A percentile compares a stretch with the other conserved stretches of the same genome.
Evolutionary conservation across 2,113 vertebrate species (phyloP).

Genomic region (Xyrauchen texanus): DNA sequence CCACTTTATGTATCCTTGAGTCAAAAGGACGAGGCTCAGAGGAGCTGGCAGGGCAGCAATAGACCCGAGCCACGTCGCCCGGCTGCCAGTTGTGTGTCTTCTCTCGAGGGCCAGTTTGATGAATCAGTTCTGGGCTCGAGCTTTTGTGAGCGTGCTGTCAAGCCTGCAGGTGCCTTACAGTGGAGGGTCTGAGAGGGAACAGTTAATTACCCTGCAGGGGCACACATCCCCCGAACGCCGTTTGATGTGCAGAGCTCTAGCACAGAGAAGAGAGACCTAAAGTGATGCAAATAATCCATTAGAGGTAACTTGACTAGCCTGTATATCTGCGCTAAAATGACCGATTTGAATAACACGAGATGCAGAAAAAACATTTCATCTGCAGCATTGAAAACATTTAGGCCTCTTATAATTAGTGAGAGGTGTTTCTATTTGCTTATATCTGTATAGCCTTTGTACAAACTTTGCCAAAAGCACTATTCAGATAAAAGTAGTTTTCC

Average conservation of each 20-base stretch:
- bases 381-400: slow-evolving; percentile 22
- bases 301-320: slow-evolving; percentile 22
- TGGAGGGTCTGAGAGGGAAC: slow-evolving; percentile 65
- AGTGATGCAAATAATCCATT: slow-evolving; percentile 74
- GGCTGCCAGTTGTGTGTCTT: slow-evolving; percentile 65
- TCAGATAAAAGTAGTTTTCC: not conserved
- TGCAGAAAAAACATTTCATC: slow-evolving; percentile 26
- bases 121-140: slow-evolving; percentile 59
- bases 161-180: slow-evolving; percentile 77
- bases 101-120: slow-evolving; percentile 60
- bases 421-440: not conserved
- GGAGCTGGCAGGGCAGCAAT: slow-evolving; percentile 70
- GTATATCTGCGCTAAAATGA: slow-evolving; percentile 27
- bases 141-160: slow-evolving; percentile 72
- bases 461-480: not conserved
- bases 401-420: not conserved
- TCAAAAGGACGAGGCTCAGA: slow-evolving; percentile 48
- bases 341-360: slow-evolving; percentile 32
- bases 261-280: slow-evolving; percentile 58
- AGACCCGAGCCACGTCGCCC: slow-evolving; percentile 65
- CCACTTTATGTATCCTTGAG: slow-evolving; percentile 49
- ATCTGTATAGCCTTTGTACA: not conserved
- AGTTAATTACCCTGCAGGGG: slow-evolving; percentile 61
- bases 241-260: slow-evolving; percentile 74
- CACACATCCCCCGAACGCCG: slow-evolving; percentile 16